These are phyloP conservation scores for Itoplectis maculator DNA, from an alignment of 2,888 invertebrate genomes.

Conservation along the genomic window DNA sequence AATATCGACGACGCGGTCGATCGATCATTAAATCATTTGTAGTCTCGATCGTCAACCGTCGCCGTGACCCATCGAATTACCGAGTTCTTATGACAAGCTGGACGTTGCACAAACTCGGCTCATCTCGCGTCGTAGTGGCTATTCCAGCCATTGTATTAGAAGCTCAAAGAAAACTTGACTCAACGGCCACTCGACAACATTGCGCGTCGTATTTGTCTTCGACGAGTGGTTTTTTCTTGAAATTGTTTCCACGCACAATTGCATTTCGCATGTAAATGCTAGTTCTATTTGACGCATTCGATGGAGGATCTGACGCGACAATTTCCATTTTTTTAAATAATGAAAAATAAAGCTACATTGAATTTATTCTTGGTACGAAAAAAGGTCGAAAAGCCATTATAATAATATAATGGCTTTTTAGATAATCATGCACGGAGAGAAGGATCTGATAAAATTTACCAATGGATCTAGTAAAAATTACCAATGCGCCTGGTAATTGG, in stretches of 20 bases:
- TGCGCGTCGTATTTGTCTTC: not conserved
- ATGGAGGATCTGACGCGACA: too few relatives aligned
- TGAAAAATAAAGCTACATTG: too few relatives aligned
- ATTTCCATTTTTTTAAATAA: too few relatives aligned
- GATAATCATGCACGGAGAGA: too few relatives aligned
- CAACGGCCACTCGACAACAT: not conserved
- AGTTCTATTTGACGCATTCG: too few relatives aligned
- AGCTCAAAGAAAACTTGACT: slow-evolving; percentile 7
- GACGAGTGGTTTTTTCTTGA: not conserved
- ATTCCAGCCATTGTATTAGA: slow-evolving; percentile 11
- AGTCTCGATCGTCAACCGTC: slow-evolving; percentile 14
- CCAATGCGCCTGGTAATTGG: too few relatives aligned
- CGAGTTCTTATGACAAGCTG: not conserved
- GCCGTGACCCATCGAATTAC: slow-evolving; percentile 22
- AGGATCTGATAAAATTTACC: too few relatives aligned
- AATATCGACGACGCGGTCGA: not conserved
- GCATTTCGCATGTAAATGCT: too few relatives aligned
- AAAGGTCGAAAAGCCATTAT: too few relatives aligned
- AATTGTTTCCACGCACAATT: not conserved
- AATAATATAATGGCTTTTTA: too few relatives aligned
- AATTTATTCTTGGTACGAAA: too few relatives aligned
- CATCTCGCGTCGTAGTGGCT: not conserved
- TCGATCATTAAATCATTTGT: slow-evolving; percentile 36
- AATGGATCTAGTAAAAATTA: too few relatives aligned
- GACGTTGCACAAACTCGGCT: not conserved